Conservation (phyloP, 2,797 vertebrate genomes). For the Notolabrus celidotus region DNA sequence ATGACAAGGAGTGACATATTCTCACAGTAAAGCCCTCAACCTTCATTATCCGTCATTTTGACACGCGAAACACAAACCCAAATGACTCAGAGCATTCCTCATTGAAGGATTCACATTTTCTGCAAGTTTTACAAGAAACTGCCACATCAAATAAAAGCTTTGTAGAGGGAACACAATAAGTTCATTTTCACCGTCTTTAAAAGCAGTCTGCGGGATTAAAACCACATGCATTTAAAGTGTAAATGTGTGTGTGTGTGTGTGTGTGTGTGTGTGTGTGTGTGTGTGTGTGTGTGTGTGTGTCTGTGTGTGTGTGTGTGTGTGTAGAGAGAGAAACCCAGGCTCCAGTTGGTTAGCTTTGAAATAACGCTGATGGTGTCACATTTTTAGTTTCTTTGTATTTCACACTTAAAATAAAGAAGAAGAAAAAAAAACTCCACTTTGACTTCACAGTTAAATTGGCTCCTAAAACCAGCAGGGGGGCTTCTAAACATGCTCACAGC, state of each 20-base stretch:
- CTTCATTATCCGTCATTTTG: conserved; percentile 47
- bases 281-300: conserved; percentile 46
- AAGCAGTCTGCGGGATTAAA: conserved; percentile 79
- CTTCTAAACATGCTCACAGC: conserved; percentile 68
- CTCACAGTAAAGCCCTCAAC: conserved; percentile 15
- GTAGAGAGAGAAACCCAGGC: conserved; percentile 54
- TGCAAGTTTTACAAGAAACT: conserved; percentile 78
- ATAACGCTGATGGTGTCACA: conserved; percentile 80
- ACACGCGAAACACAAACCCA: conserved; percentile 39
- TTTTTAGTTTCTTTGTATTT: conserved; percentile 68
- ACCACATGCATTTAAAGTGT: conserved; percentile 62
- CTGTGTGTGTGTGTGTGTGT: conserved; percentile 37
- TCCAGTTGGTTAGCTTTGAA: conserved; percentile 78
- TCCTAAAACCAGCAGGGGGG: conserved; percentile 69
- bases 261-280: conserved; percentile 37
- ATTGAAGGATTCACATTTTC: conserved; percentile 66
- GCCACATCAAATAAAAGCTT: conserved; percentile 82
- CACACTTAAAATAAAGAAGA: conserved; percentile 61
- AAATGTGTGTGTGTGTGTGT: conserved; percentile 42
- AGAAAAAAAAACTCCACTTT: conserved; percentile 39
- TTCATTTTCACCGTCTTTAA: conserved; percentile 82
- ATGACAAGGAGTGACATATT: too few species aligned
- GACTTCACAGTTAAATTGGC: conserved; percentile 74
- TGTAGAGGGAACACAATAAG: conserved; percentile 82
- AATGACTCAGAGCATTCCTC: conserved; percentile 65